Percentiles rank a stretch among this genome's conserved stretches.
Evolutionary conservation across 2,888 invertebrate species (phyloP).

Genomic region (Agelastica alni): DNA sequence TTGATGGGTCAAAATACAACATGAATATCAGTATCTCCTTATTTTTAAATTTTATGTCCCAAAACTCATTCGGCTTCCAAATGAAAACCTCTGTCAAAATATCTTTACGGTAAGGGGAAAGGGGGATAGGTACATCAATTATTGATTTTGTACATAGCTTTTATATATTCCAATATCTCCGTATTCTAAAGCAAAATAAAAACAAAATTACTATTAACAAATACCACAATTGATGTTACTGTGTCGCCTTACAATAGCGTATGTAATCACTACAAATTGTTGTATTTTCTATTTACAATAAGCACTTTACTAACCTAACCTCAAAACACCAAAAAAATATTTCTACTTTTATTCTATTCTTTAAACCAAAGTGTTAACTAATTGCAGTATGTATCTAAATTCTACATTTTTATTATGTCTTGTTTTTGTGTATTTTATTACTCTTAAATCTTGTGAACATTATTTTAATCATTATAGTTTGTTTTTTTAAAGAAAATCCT

Average conservation of each 20-base stretch:
- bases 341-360: too few relatives aligned
- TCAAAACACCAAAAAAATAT: slow-evolving; percentile 23
- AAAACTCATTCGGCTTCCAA: slow-evolving; percentile 17
- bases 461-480: too few relatives aligned
- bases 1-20: slow-evolving; percentile 31
- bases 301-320: slow-evolving; percentile 28
- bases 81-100: slow-evolving; percentile 32
- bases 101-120: slow-evolving; percentile 46
- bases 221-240: slow-evolving; percentile 18
- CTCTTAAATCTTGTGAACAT: too few relatives aligned
- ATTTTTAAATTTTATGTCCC: slow-evolving; percentile 3
- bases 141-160: slow-evolving; percentile 54
- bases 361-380: too few relatives aligned
- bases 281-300: slow-evolving; percentile 20
- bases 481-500: too few relatives aligned
- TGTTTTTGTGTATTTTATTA: too few relatives aligned
- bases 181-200: slow-evolving; percentile 26
- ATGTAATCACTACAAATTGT: slow-evolving; percentile 27
- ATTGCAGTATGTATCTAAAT: too few relatives aligned
- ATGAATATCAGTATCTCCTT: slow-evolving; percentile 21
- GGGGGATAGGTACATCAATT: slow-evolving; percentile 51
- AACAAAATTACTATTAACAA: slow-evolving; percentile 15
- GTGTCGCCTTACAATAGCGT: slow-evolving; percentile 13
- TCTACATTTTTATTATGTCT: too few relatives aligned
- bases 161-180: slow-evolving; percentile 39